A percentile compares a stretch with the other conserved stretches of the same genome.
phyloP scores from a whole-genome alignment of 1,140 invertebrate genomes.

The Lordiphosa stackelbergi region DNA sequence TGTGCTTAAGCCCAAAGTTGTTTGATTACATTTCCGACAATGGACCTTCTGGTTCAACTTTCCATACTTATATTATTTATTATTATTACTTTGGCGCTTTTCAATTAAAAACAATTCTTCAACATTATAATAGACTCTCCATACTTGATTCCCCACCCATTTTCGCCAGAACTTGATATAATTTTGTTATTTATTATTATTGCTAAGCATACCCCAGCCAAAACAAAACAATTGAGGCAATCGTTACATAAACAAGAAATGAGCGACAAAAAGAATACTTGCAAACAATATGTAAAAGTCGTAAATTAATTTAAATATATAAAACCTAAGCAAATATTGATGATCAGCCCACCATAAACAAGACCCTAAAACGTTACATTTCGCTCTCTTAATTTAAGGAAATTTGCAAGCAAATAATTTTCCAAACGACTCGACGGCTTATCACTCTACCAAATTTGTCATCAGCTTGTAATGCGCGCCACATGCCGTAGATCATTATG shows the following conservation, averaged over 20 bases:
- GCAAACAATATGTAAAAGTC: conserved; percentile 27
- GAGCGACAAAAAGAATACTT: conserved; percentile 4
- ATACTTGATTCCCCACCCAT: too few species aligned
- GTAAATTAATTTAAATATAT: conserved; percentile 61
- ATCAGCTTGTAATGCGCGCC: conserved; percentile 53
- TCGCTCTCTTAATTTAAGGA: not conserved
- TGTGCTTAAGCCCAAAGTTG: too few species aligned
- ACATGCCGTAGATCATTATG: conserved; percentile 56
- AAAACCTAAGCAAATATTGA: conserved; percentile 28
- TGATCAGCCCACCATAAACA: conserved; percentile 6
- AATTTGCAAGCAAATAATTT: conserved; percentile 26
- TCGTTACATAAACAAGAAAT: conserved; percentile 22
- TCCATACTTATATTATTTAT: too few species aligned
- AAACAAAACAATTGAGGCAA: conserved; percentile 58
- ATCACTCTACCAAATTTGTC: conserved; percentile 61
- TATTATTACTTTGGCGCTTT: too few species aligned
- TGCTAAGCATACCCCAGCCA: conserved; percentile 17
- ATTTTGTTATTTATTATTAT: conserved; percentile 34
- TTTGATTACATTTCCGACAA: too few species aligned
- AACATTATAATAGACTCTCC: too few species aligned
- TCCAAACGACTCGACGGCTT: conserved; percentile 34
- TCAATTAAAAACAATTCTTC: too few species aligned
- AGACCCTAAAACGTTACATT: conserved; percentile 40
- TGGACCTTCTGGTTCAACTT: too few species aligned
- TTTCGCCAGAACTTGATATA: too few species aligned